These are phyloP conservation scores for Isaurus tuberculatus DNA, from an alignment of 92 coral and sea anemone species.

Conservation along the genomic window DNA sequence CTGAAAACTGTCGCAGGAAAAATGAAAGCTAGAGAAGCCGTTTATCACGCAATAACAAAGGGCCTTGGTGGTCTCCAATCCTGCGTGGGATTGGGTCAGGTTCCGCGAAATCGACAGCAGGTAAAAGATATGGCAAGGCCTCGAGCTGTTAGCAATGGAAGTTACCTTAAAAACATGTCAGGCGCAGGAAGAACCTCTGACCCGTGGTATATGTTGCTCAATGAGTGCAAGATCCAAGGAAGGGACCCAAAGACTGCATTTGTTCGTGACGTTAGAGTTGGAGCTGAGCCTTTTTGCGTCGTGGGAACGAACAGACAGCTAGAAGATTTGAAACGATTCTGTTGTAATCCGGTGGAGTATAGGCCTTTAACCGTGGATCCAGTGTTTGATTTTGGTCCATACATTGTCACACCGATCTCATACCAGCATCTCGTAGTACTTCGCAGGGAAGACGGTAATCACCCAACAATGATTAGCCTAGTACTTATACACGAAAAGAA, in stretches of 20 bases:
- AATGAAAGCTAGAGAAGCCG: constrained; percentile 58
- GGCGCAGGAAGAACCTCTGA: constrained; percentile 40
- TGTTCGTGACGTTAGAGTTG: constrained; percentile 72
- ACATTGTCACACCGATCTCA: constrained; percentile 63
- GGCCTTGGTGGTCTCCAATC: constrained; percentile 31
- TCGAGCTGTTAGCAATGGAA: constrained; percentile 4
- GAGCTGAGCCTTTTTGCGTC: constrained; percentile 63
- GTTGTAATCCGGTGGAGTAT: constrained; percentile 55
- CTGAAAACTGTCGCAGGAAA: constrained; percentile 36
- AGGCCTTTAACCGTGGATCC: constrained; percentile 70
- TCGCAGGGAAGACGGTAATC: constrained; percentile 38
- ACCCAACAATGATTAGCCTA: constrained; percentile 69
- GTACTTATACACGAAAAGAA: constrained; percentile 68
- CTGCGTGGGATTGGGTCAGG: constrained; percentile 63
- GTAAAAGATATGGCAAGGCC: constrained; percentile 56
- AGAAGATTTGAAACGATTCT: constrained; percentile 38
- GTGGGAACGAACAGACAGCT: constrained; percentile 48
- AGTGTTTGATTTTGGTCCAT: constrained; percentile 65
- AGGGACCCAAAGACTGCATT: constrained; percentile 59
- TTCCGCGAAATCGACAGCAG: constrained; percentile 69
- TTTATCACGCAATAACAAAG: constrained; percentile 39
- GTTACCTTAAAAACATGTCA: constrained; percentile 17
- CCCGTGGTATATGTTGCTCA: constrained; percentile 67
- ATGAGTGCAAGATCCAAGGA: constrained; percentile 60
- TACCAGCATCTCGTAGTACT: constrained; percentile 60